Conservation (phyloP, 1,140 invertebrate species). For the Drosophila lini region DNA sequence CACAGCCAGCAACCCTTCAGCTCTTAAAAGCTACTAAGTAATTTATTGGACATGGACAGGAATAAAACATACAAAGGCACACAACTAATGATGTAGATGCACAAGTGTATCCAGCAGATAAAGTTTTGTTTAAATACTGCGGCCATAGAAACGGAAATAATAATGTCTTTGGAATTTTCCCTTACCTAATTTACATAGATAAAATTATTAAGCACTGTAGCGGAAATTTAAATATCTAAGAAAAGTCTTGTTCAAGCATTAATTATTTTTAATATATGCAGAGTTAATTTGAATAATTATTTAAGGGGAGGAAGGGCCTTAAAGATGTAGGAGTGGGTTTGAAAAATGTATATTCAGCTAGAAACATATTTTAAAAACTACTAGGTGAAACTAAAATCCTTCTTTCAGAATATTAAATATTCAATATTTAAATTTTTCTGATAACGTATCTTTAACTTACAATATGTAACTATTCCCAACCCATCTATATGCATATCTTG, state of each 20-base stretch:
- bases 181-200: slow-evolving; percentile 16
- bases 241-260: neutral
- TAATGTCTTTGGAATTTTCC: slow-evolving; percentile 5
- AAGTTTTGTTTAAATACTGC: slow-evolving; percentile 11
- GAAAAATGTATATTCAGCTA: too few relatives aligned
- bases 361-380: neutral
- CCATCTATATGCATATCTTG: neutral
- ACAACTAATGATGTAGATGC: slow-evolving; percentile 51
- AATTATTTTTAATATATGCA: neutral
- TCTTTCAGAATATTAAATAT: neutral
- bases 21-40: slow-evolving; percentile 70
- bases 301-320: neutral
- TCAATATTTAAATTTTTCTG: neutral
- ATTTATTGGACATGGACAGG: slow-evolving; percentile 62
- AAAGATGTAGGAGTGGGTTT: too few relatives aligned
- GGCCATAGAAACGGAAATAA: slow-evolving; percentile 1
- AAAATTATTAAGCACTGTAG: neutral
- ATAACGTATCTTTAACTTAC: slow-evolving; percentile 4
- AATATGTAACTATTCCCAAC: slow-evolving; percentile 6
- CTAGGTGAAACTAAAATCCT: neutral
- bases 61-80: slow-evolving; percentile 14
- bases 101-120: slow-evolving; percentile 31
- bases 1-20: slow-evolving; percentile 56
- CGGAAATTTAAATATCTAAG: neutral
- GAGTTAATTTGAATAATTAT: neutral